Evolutionary conservation across 2,888 invertebrate genomes (phyloP), one percentile per base, ranked within the genome.

Genomic region (Conomelus anceps): DNA sequence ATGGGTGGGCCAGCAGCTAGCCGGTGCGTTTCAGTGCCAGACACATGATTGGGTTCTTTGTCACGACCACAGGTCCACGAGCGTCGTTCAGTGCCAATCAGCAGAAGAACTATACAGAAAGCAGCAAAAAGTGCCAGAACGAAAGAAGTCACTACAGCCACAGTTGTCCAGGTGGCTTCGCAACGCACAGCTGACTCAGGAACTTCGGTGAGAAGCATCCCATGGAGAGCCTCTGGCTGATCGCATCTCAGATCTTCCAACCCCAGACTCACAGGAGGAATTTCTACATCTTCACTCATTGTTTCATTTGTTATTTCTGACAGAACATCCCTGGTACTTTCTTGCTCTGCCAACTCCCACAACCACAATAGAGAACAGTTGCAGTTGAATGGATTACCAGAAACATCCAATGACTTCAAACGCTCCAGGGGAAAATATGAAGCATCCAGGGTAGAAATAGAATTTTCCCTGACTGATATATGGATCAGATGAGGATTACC

Each of bases 361-460:
- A 98, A 94, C 98, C 98, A 98, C 90, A 97, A 94, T 90, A 98
- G 94, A 88, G 97, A 97, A 93, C 98, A 98, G 93, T 98, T 98
- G 93, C 98, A 98, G 90, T 96, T 95, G 91, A 98, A 94, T 0
- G 97, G 97, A 94, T 98, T 98, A 29, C 97, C 97, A 34, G 97
- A 96, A 89, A 98, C 94, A 91, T 96, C 95, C 34, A 98, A 94
- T 90, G 95, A 95, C 92, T 95, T 95, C 91, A 98, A 94, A 91
- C 96, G 96, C 92, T 98, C 97, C 92, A 97, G 95, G 29, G 97
- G 97, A 92, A 97, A 97, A 93, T 97, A 96, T 26, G 96, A 96
- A 0, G 96, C 96, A 92, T 97, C 97, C 11, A 98, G 94, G 0
- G 96, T 96, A 91, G 95, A 95, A 90, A 98, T 93, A 88, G 95